These are phyloP conservation scores for Psittacula derbiana DNA, from an alignment of 2,797 vertebrate species.

Conservation along the genomic window DNA sequence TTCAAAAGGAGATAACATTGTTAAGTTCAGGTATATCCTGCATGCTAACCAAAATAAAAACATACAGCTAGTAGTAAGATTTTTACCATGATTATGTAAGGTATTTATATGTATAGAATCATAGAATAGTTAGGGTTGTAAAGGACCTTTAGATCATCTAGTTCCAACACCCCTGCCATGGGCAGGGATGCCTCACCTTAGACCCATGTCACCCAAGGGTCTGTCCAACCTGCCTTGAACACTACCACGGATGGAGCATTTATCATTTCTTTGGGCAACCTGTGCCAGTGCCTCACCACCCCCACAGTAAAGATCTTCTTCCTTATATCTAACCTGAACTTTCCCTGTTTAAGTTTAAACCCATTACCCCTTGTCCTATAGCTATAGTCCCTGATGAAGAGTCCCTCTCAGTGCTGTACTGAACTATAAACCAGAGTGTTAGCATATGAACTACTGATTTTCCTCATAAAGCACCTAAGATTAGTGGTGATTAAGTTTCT, in stretches of 20 bases:
- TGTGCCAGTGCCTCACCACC: neutral
- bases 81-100: neutral
- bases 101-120: neutral
- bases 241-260: neutral
- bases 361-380: neutral
- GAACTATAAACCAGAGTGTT: neutral
- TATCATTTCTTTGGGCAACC: neutral
- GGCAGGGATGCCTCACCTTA: neutral
- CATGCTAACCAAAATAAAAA: neutral
- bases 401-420: neutral
- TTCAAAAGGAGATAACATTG: neutral
- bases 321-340: neutral
- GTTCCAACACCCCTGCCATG: neutral
- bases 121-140: neutral
- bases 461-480: neutral
- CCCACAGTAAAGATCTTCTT: neutral
- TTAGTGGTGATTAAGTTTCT: neutral
- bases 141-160: neutral
- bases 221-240: neutral
- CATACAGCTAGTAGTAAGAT: neutral
- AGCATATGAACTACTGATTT: neutral
- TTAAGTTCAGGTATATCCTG: neutral
- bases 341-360: neutral
- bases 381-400: neutral
- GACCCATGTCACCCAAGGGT: neutral